Percentiles rank a stretch among this genome's conserved stretches.
phyloP scores from a whole-genome alignment of 2,113 vertebrate genomes.

The Poeciliopsis occidentalis region DNA sequence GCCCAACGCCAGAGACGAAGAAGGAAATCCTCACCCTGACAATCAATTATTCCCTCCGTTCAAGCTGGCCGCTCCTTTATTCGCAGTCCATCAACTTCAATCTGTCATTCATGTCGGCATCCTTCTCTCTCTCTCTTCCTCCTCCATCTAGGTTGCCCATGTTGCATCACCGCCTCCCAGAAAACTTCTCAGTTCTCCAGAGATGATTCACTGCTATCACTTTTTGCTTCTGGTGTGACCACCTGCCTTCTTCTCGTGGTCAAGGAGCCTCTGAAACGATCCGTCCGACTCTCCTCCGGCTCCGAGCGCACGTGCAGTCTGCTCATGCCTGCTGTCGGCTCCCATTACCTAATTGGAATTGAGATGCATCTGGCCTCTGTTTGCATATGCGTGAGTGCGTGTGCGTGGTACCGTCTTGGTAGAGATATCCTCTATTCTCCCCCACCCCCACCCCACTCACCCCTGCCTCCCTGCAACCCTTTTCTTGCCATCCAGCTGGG shows the following conservation, averaged over 20 bases:
- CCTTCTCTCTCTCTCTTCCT: not conserved
- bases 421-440: slow-evolving; percentile 25
- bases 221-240: slow-evolving; percentile 52
- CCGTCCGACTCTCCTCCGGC: slow-evolving; percentile 36
- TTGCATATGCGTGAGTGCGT: slow-evolving; percentile 23
- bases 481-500: slow-evolving; percentile 14
- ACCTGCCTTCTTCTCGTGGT: slow-evolving; percentile 42
- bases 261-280: slow-evolving; percentile 57
- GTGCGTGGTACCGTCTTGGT: slow-evolving; percentile 29
- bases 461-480: slow-evolving; percentile 6
- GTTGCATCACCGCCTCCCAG: not conserved
- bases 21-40: not conserved
- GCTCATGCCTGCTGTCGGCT: slow-evolving; percentile 76
- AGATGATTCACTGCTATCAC: slow-evolving; percentile 11
- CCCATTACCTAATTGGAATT: slow-evolving; percentile 82
- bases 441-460: not conserved
- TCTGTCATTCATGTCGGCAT: not conserved
- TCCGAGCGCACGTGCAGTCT: slow-evolving; percentile 54
- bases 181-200: slow-evolving; percentile 1
- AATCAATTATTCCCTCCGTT: not conserved
- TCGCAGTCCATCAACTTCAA: not conserved
- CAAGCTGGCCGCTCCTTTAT: not conserved
- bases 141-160: not conserved
- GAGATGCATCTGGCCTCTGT: slow-evolving; percentile 76
- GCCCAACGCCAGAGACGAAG: not conserved